Evolutionary conservation across 2,797 vertebrate genomes (phyloP).

Genomic region (Margarornis squamiger): DNA sequence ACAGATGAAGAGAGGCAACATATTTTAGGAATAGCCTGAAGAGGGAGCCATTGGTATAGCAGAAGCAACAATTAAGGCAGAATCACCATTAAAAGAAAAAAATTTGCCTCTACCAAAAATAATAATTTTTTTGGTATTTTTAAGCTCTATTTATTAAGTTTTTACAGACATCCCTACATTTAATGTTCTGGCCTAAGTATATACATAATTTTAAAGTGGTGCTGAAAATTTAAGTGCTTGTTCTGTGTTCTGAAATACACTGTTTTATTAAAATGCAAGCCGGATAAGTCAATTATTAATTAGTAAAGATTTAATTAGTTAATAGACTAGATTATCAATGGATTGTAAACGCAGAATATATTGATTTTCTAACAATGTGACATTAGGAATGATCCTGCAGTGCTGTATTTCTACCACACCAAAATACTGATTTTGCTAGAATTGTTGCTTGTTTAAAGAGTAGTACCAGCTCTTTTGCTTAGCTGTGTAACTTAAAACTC

Average conservation of each 20-base stretch:
- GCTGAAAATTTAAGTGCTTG: background rate
- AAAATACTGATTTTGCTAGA: background rate
- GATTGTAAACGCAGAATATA: background rate
- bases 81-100: background rate
- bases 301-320: background rate
- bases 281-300: background rate
- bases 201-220: background rate
- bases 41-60: slow-evolving; percentile 43
- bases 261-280: background rate
- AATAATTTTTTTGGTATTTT: background rate
- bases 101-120: background rate
- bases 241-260: background rate
- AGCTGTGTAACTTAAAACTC: background rate
- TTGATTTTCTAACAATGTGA: background rate
- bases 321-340: background rate
- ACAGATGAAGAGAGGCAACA: background rate
- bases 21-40: slow-evolving; percentile 1
- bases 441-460: background rate
- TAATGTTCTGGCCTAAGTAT: background rate
- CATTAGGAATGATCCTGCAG: background rate
- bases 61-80: background rate
- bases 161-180: background rate
- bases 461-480: background rate
- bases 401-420: background rate
- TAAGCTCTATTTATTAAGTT: background rate